Evolutionary conservation across 2,113 vertebrate genomes (phyloP).

Genomic region (Trematomus loennbergii): DNA sequence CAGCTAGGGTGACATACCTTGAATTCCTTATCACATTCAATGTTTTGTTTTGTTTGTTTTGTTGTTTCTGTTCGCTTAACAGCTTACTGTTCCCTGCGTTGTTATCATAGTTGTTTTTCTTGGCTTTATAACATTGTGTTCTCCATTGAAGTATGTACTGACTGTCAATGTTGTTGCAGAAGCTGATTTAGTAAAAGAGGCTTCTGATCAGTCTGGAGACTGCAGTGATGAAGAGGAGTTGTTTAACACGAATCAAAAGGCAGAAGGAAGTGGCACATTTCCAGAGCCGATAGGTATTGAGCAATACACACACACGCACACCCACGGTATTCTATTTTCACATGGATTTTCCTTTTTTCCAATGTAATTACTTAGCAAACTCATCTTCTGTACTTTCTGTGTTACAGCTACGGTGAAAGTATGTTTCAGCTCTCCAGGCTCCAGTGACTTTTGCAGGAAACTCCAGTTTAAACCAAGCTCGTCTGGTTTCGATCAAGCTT

Average conservation of each 20-base stretch:
- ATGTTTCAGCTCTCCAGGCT: slow-evolving; percentile 52
- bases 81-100: neutral
- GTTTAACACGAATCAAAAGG: neutral
- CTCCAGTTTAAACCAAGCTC: slow-evolving; percentile 52
- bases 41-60: too few species aligned
- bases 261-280: slow-evolving; percentile 15
- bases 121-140: neutral
- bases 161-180: slow-evolving; percentile 2
- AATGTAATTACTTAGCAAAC: neutral
- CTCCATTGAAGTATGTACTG: neutral
- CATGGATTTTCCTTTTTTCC: neutral
- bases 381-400: slow-evolving; percentile 29
- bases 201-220: slow-evolving; percentile 51
- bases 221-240: slow-evolving; percentile 5
- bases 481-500: neutral
- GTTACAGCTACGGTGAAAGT: slow-evolving; percentile 65
- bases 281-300: slow-evolving; percentile 27
- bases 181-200: neutral
- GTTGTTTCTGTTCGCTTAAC: neutral
- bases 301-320: neutral
- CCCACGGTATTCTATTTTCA: neutral
- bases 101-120: neutral
- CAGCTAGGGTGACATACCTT: neutral
- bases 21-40: neutral
- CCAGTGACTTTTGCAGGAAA: slow-evolving; percentile 4